Conservation (phyloP, 1,140 invertebrate species). For the Zaprionus tsacasi region DNA sequence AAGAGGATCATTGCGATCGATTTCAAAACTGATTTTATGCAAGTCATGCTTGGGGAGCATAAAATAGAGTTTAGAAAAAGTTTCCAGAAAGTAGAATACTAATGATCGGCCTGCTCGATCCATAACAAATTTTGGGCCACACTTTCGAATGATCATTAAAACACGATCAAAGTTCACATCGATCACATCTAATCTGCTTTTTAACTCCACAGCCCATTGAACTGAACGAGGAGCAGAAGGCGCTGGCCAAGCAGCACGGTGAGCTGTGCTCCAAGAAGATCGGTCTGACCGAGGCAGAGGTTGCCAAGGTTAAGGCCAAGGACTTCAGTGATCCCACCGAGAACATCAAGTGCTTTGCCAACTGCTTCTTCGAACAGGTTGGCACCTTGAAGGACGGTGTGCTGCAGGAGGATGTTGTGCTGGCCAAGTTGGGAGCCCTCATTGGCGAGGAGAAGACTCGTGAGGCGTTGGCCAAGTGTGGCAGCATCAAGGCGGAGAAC, state of each 20-base stretch:
- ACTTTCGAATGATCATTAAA: background rate
- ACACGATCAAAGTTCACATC: background rate
- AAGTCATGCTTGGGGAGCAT: too few species aligned
- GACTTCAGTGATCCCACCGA: constrained; percentile 68
- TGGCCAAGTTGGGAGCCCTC: constrained; percentile 54
- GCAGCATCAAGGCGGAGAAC: constrained; percentile 56
- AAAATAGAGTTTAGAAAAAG: background rate
- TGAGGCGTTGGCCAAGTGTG: constrained; percentile 57
- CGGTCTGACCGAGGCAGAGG: constrained; percentile 60
- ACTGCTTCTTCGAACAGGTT: constrained; percentile 72
- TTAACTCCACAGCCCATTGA: constrained; percentile 50
- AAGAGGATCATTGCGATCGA: too few species aligned
- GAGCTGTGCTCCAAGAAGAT: constrained; percentile 60
- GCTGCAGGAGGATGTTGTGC: constrained; percentile 45
- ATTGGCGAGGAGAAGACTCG: constrained; percentile 74
- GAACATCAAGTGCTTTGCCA: constrained; percentile 74
- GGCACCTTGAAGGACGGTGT: constrained; percentile 62
- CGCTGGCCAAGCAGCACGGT: constrained; percentile 56
- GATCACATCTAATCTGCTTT: background rate
- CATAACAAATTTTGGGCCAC: background rate
- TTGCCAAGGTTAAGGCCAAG: constrained; percentile 63
- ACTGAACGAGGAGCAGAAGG: constrained; percentile 65
- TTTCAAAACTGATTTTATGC: too few species aligned
- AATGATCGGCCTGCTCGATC: background rate
- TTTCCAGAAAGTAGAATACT: background rate